These are phyloP conservation scores for Vultur gryphus DNA, from an alignment of 2,797 vertebrate genomes.

Conservation along the genomic window DNA sequence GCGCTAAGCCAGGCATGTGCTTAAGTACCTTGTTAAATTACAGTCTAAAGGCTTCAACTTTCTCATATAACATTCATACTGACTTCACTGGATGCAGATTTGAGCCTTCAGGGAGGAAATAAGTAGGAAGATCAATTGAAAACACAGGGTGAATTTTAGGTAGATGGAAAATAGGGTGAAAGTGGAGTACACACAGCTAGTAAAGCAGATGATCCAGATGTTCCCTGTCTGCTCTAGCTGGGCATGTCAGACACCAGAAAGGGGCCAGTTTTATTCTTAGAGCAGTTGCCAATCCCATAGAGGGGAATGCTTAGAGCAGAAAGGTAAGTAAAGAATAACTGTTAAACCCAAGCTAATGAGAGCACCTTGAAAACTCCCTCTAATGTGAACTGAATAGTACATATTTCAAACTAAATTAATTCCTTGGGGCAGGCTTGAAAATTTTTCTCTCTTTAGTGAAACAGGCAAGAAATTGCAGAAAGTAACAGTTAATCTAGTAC, in stretches of 20 bases:
- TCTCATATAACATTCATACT: slow-evolving; percentile 2
- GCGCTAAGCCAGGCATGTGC: neutral
- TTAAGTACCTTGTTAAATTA: slow-evolving; percentile 46
- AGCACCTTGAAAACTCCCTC: neutral
- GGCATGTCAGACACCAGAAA: neutral
- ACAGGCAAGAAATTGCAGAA: neutral
- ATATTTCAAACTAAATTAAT: neutral
- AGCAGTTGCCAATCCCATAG: neutral
- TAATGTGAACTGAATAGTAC: neutral
- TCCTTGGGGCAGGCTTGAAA: neutral
- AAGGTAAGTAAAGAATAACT: neutral
- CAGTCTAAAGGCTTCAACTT: slow-evolving; percentile 32
- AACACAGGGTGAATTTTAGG: slow-evolving; percentile 1
- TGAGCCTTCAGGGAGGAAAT: slow-evolving; percentile 1
- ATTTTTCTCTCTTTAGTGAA: neutral
- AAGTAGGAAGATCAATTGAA: slow-evolving; percentile 11
- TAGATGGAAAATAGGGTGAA: neutral
- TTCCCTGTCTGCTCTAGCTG: neutral
- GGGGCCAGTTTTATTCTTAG: neutral
- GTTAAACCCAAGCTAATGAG: neutral
- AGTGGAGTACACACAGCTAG: neutral
- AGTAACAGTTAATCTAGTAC: neutral
- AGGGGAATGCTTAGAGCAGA: neutral
- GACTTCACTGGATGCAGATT: slow-evolving; percentile 19
- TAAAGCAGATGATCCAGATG: slow-evolving; percentile 4